Base-by-base conservation (phyloP, 2,113 vertebrate species). In the Eptesicus fuscus region DNA sequence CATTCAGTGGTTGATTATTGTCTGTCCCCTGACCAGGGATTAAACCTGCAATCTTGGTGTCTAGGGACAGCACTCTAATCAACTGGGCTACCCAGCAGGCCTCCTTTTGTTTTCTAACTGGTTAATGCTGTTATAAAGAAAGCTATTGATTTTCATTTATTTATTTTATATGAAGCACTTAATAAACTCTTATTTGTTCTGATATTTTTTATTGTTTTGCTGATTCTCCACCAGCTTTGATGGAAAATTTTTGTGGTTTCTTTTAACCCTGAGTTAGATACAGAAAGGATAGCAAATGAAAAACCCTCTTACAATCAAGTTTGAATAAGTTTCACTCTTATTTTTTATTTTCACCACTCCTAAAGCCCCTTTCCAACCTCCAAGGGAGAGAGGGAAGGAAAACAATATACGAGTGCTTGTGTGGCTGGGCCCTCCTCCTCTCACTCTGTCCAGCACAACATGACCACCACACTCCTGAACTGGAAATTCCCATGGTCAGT, bases 281-380 rank as follows among this genome's bases (percentile, higher is more conserved):
- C 37, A 94, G 71, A 51, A 93, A 95, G 78, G 32, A 77, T 4
- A 86, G 53, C 61, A 69, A 95, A 92, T 77, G 18, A 65, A 35
- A 73, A 89, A 61, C 30, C 1, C 42, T 87, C 44, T 82, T 78
- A 70, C 28, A 88, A 63, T 30, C 30, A 90, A 84, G 7, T 84
- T 96, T 73, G 87, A 59, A 65, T 92, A 78, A 95, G 23, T 73
- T 95, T 96, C 42, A 51, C 7, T 49, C 47, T 83, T 90, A 42
- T 32, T 93, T 11, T 78, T n/a, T 77, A 49, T 84, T n/a, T 63
- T 44, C 51, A 16, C 69, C 12, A 51, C 86, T 87, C 56, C 12
- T 37, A 65, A 77, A 77, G 9, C 12, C 79, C 20, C 13, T 91
- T 95, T 85, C 70, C 40, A 78, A n/a, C 35, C 11, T 44, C 23